Evolutionary conservation across 2,113 vertebrate species (phyloP).

Genomic region (Aleadryas rufinucha): DNA sequence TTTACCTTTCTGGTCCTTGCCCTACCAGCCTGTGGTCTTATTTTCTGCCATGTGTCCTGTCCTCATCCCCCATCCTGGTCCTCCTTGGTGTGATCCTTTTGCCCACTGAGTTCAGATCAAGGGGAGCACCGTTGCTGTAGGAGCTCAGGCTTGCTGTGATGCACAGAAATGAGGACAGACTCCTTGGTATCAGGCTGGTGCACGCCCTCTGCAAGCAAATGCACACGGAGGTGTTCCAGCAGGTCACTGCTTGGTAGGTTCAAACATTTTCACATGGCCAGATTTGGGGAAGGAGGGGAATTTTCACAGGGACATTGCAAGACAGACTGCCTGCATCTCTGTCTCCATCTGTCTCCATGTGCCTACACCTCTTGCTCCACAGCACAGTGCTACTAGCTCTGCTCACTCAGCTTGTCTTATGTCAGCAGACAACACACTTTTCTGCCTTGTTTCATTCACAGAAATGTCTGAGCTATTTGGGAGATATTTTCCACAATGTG

Average conservation of each 20-base stretch:
- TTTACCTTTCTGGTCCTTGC: background rate
- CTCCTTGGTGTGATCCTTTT: background rate
- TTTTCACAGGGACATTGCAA: background rate
- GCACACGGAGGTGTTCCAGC: background rate
- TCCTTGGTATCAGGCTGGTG: background rate
- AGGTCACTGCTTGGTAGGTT: background rate
- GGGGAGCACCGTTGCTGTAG: background rate
- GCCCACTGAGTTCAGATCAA: background rate
- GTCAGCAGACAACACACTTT: background rate
- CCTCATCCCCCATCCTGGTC: background rate
- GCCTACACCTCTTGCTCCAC: background rate
- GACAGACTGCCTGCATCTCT: background rate
- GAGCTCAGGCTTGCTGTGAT: background rate
- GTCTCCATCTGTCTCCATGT: too few relatives aligned
- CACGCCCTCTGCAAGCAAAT: background rate
- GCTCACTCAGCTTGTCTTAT: background rate
- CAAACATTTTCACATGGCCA: background rate
- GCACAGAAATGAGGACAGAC: background rate
- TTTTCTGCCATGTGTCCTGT: background rate
- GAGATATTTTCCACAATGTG: background rate
- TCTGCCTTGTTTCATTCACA: background rate
- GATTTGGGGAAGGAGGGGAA: background rate
- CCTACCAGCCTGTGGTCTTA: background rate
- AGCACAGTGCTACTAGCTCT: background rate
- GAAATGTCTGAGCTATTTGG: background rate